Conservation (phyloP, 1,140 invertebrate species). For the Diploscapter pachys region DNA sequence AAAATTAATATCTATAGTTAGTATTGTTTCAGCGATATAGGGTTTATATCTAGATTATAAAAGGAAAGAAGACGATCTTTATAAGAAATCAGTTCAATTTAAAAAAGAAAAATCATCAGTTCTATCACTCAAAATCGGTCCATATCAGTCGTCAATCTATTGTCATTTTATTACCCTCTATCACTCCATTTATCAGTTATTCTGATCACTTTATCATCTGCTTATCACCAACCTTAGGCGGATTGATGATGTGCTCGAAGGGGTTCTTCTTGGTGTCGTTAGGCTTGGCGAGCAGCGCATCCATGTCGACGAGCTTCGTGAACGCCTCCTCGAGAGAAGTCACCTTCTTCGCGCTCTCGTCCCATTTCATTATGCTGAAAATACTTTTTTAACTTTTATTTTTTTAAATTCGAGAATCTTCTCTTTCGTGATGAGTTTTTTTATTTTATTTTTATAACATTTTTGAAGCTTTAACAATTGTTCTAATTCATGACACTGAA, state of each 20-base stretch:
- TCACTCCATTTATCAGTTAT: not conserved
- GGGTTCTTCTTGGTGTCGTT: slow-evolving; percentile 48
- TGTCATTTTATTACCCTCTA: not conserved
- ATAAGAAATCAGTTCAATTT: not conserved
- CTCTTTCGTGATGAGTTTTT: no score
- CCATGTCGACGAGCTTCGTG: slow-evolving; percentile 55
- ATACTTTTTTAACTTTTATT: not conserved
- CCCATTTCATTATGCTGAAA: slow-evolving; percentile 6
- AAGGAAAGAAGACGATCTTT: not conserved
- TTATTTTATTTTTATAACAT: no score
- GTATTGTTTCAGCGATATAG: not conserved
- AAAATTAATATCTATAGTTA: not conserved
- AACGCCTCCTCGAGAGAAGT: slow-evolving; percentile 55
- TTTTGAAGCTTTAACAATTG: not conserved
- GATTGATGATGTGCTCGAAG: slow-evolving; percentile 51
- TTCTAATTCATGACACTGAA: not conserved
- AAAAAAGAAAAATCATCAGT: no score
- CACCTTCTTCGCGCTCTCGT: slow-evolving; percentile 32
- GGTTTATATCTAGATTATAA: no score
- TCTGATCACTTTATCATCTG: not conserved
- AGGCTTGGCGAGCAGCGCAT: slow-evolving; percentile 41
- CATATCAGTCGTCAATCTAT: no score
- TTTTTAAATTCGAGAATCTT: not conserved
- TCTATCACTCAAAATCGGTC: no score
- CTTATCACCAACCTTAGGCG: slow-evolving; percentile 36